Evolutionary conservation across 92 coral and sea anemone species (phyloP), one percentile per base, ranked within the genome.

Genomic region (Epizoanthus stellaris): DNA sequence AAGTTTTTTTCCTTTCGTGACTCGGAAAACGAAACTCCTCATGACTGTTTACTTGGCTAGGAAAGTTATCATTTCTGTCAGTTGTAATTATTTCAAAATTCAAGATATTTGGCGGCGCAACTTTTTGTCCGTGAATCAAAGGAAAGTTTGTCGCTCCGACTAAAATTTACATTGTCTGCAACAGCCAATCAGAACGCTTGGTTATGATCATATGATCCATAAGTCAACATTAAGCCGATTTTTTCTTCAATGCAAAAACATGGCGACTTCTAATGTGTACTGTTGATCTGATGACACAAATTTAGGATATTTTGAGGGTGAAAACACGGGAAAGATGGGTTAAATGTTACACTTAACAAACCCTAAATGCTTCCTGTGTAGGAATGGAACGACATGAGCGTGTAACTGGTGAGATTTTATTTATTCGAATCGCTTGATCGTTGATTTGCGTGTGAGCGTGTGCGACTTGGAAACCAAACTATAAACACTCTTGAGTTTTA

Each of bases 321-420:
- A 68, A 52, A 34, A 36, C 39, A 66, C 58, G 80, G 49, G 53
- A 67, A 76, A 70, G 23, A 90, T 90, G 93, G 93, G 93, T 87
- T 90, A 89, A 82, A 86, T 87, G 81, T 49, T 70, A 82, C 84
- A 62, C 56, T 20, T 16, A 79, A 63, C n/a, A 79, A 62, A 62
- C 72, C 42, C 71, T 79, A 79, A 62, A 79, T 79, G 90, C 36
- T 77, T 45, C 73, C 71, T 90, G 75, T 71, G 58, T 70, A 88
- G 88, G 87, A 69, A 90, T 90, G 93, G 93, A 90, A 21, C 77
- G 80, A 77, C 93, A 90, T 90, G 93, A 90, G 25, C 93, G 93
- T 71, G 73, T 86, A 45, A 75, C 85, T 82, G 93, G 93, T 90
- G 80, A 82, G 93, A 34, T 69, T 82, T 34, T 75, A 43, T 82